Evolutionary conservation across 2,888 invertebrate genomes (phyloP).

Genomic region (Isoperla grammatica): DNA sequence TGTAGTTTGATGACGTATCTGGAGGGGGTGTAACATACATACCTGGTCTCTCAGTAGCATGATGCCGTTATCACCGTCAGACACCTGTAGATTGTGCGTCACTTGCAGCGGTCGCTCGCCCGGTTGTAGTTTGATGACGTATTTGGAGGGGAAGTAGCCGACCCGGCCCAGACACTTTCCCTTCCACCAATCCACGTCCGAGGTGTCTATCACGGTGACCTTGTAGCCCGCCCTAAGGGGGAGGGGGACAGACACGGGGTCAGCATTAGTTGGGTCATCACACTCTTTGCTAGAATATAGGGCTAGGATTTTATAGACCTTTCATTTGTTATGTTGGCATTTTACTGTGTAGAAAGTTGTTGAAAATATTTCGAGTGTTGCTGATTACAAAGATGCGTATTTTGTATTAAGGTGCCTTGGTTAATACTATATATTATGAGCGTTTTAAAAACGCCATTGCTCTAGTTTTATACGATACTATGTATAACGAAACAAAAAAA

Average conservation of each 20-base stretch:
- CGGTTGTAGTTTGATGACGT: conserved; percentile 83
- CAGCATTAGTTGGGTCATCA: not conserved
- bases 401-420: too few relatives aligned
- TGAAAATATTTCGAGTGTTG: too few relatives aligned
- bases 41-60: conserved; percentile 83
- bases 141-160: conserved; percentile 93
- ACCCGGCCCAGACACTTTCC: conserved; percentile 87
- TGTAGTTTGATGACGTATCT: too few relatives aligned
- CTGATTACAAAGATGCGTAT: too few relatives aligned
- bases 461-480: too few relatives aligned
- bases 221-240: conserved; percentile 68
- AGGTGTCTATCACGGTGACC: conserved; percentile 89
- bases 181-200: conserved; percentile 97
- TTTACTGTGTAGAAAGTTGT: too few relatives aligned
- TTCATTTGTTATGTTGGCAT: not conserved
- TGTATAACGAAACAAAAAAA: too few relatives aligned
- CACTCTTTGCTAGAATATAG: not conserved
- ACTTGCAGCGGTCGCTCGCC: conserved; percentile 90
- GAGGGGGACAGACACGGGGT: not conserved
- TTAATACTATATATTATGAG: too few relatives aligned
- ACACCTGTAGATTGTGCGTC: conserved; percentile 76
- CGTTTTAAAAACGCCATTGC: too few relatives aligned
- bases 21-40: conserved; percentile 16
- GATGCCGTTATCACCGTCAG: conserved; percentile 75
- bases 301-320: not conserved